Percentiles rank a stretch among this genome's conserved stretches.
Conservation (phyloP, 2,888 invertebrate species). For the Carcina quercana region DNA sequence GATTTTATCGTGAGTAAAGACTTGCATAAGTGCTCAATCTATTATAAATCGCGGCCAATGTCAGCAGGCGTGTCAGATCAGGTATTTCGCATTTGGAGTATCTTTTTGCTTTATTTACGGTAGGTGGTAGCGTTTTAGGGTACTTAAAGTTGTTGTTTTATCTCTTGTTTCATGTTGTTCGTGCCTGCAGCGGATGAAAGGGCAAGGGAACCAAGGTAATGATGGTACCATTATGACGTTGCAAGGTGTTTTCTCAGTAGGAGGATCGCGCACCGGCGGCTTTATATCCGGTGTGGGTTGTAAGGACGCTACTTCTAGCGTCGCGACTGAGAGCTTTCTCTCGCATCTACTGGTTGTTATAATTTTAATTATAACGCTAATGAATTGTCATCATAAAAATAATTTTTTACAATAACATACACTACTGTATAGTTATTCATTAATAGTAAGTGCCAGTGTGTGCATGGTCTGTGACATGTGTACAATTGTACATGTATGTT, state of each 20-base stretch:
- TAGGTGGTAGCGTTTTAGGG: slow-evolving; percentile 19
- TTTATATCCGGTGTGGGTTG: slow-evolving; percentile 38
- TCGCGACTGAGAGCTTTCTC: too few species aligned
- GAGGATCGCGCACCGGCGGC: slow-evolving; percentile 54
- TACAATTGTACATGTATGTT: too few species aligned
- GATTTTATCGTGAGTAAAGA: slow-evolving; percentile 58
- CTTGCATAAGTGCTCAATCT: slow-evolving; percentile 66
- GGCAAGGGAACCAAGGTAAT: slow-evolving; percentile 89
- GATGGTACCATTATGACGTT: slow-evolving; percentile 61
- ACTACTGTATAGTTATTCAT: too few species aligned
- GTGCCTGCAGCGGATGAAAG: slow-evolving; percentile 84
- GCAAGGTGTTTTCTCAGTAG: slow-evolving; percentile 61
- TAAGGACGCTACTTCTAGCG: too few species aligned
- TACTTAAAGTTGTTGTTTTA: slow-evolving; percentile 37
- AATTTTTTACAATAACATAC: too few species aligned
- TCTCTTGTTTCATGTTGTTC: slow-evolving; percentile 74
- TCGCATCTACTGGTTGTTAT: too few species aligned
- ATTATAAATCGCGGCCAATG: slow-evolving; percentile 83
- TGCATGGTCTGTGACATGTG: too few species aligned
- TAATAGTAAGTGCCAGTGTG: too few species aligned
- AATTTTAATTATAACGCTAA: too few species aligned
- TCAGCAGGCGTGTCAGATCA: slow-evolving; percentile 94
- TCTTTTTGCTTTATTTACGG: slow-evolving; percentile 35
- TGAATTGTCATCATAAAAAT: too few species aligned
- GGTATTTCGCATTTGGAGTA: slow-evolving; percentile 74